These are phyloP conservation scores for Lutjanus campechanus DNA, from an alignment of 2,797 vertebrate species.

Conservation along the genomic window DNA sequence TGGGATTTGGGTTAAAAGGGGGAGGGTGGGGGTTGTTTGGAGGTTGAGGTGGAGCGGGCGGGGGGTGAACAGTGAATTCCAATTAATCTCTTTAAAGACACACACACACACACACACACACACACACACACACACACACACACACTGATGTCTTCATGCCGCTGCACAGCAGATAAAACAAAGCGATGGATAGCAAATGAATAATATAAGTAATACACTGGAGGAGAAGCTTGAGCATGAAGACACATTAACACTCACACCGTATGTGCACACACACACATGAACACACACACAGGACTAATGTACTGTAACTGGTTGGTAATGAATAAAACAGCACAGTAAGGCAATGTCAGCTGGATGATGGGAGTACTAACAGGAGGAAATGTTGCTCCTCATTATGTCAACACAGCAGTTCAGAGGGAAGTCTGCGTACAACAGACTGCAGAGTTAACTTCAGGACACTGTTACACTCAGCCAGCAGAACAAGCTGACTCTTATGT, in stretches of 20 bases:
- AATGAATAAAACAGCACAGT: constrained; percentile 60
- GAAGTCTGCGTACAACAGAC: constrained; percentile 17
- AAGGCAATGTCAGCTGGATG: constrained; percentile 44
- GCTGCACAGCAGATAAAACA: constrained; percentile 13
- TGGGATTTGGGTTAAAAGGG: constrained; percentile 55
- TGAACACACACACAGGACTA: constrained; percentile 1
- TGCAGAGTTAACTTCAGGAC: constrained; percentile 43
- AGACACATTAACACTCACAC: constrained; percentile 4
- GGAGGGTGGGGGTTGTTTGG: constrained; percentile 17
- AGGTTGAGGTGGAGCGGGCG: neutral
- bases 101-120: constrained; percentile 1
- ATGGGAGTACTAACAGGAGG: constrained; percentile 41
- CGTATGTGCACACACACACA: neutral
- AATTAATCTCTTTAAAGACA: constrained; percentile 47
- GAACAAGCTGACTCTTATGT: constrained; percentile 2
- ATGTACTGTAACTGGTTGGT: constrained; percentile 38
- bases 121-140: neutral
- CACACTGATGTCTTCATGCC: neutral
- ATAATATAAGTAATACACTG: constrained; percentile 32
- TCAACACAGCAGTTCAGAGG: constrained; percentile 46
- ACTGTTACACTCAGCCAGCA: constrained; percentile 2
- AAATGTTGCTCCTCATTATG: constrained; percentile 58
- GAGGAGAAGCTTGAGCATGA: constrained; percentile 5
- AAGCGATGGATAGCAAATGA: constrained; percentile 1
- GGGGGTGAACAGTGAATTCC: constrained; percentile 28